Evolutionary conservation across 2,888 invertebrate genomes (phyloP).

Genomic region (Cistogaster globosa): DNA sequence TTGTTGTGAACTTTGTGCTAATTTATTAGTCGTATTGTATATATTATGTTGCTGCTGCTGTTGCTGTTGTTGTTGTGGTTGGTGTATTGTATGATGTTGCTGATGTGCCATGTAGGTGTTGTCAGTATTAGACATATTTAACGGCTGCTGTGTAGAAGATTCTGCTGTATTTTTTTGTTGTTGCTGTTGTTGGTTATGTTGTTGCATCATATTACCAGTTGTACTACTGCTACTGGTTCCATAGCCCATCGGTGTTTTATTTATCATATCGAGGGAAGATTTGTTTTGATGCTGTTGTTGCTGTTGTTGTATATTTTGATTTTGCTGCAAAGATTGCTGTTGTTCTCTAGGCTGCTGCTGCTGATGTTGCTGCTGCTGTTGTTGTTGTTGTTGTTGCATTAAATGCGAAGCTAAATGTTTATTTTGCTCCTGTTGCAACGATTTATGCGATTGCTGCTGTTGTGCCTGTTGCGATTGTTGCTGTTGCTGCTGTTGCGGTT

Average conservation of each 20-base stretch:
- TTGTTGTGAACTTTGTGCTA: conserved; percentile 56
- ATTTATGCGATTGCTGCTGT: conserved; percentile 58
- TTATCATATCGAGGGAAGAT: conserved; percentile 62
- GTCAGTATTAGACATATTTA: conserved; percentile 74
- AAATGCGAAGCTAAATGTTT: conserved; percentile 71
- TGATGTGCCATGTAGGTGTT: conserved; percentile 74
- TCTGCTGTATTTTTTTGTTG: conserved; percentile 59
- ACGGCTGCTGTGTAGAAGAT: conserved; percentile 64
- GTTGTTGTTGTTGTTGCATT: conserved; percentile 74
- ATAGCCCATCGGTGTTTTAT: conserved; percentile 60
- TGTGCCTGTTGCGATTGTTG: conserved; percentile 62
- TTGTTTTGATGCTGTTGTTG: conserved; percentile 70
- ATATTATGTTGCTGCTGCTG: conserved; percentile 70
- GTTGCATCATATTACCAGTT: conserved; percentile 64
- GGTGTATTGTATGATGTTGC: conserved; percentile 73
- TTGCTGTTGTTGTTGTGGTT: conserved; percentile 73
- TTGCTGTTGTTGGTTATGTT: conserved; percentile 70
- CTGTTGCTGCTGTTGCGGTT: conserved; percentile 73
- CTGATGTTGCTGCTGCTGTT: conserved; percentile 66
- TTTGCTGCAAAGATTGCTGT: conserved; percentile 73
- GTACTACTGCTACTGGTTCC: conserved; percentile 36
- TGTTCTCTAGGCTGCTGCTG: conserved; percentile 62
- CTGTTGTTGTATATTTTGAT: conserved; percentile 66
- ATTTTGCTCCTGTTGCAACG: conserved; percentile 69
- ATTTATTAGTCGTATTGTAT: conserved; percentile 59